These are phyloP conservation scores for Poecilia picta DNA, from an alignment of 2,797 vertebrate species.

Conservation along the genomic window DNA sequence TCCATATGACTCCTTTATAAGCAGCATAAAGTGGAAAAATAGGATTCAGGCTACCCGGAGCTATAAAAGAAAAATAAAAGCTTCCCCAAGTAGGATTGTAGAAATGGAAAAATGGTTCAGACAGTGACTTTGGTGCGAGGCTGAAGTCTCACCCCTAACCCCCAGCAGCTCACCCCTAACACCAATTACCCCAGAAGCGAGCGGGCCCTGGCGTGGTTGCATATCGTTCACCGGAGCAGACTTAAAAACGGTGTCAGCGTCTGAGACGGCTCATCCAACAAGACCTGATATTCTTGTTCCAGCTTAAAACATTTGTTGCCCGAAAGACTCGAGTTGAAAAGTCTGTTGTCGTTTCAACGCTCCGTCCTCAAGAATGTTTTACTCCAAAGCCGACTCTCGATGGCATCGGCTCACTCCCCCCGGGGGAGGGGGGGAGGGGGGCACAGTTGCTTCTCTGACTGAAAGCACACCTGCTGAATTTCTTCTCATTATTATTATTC, in stretches of 20 bases:
- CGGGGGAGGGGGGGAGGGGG: too few relatives aligned
- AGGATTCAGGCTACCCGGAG: slow-evolving; percentile 31
- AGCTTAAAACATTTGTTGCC: neutral
- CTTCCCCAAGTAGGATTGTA: slow-evolving; percentile 42
- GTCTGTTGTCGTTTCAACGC: slow-evolving; percentile 26
- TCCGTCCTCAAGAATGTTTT: slow-evolving; percentile 38
- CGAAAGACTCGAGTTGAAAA: slow-evolving; percentile 34
- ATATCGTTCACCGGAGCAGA: slow-evolving; percentile 28
- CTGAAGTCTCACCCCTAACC: slow-evolving; percentile 16
- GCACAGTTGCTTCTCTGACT: slow-evolving; percentile 27
- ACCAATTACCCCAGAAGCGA: slow-evolving; percentile 51
- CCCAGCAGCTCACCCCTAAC: slow-evolving; percentile 47
- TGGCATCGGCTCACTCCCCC: slow-evolving; percentile 43
- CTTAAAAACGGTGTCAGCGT: slow-evolving; percentile 19
- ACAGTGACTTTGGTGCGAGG: slow-evolving; percentile 34
- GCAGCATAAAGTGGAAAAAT: slow-evolving; percentile 62
- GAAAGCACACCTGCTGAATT: slow-evolving; percentile 47
- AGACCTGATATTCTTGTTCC: slow-evolving; percentile 6
- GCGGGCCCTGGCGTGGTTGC: slow-evolving; percentile 19
- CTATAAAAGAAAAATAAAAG: slow-evolving; percentile 61
- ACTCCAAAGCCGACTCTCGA: slow-evolving; percentile 44
- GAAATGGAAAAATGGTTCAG: slow-evolving; percentile 41
- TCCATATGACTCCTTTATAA: slow-evolving; percentile 62
- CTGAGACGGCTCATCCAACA: slow-evolving; percentile 34
- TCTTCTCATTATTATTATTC: slow-evolving; percentile 48